Percentiles rank a stretch among this genome's conserved stretches.
phyloP scores from a whole-genome alignment of 2,113 vertebrate species.

The Aspidoscelis tigris region DNA sequence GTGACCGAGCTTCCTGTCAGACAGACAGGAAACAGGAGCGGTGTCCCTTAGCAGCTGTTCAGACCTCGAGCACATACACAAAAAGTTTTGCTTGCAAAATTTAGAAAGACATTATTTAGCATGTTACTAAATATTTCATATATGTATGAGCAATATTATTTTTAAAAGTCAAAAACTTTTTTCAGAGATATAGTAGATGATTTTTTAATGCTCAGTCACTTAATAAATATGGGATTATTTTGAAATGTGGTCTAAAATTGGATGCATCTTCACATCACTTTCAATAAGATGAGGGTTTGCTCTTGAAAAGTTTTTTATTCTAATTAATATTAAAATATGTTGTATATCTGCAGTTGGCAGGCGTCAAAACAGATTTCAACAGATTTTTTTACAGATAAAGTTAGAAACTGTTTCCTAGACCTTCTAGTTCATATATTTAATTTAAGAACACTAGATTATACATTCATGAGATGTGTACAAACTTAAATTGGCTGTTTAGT shows the following conservation, averaged over 20 bases:
- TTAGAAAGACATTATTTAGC: neutral
- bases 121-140: neutral
- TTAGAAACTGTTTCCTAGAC: neutral
- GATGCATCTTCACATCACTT: neutral
- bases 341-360: slow-evolving; percentile 1
- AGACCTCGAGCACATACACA: too few relatives aligned
- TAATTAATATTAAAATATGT: slow-evolving; percentile 19
- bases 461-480: neutral
- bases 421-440: slow-evolving; percentile 16
- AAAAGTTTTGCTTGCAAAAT: neutral
- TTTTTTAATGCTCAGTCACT: neutral
- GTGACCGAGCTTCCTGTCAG: too few relatives aligned
- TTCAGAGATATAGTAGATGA: neutral
- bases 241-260: neutral
- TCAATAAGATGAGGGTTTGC: neutral
- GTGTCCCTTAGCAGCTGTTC: too few relatives aligned
- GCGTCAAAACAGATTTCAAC: neutral
- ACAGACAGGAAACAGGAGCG: too few relatives aligned
- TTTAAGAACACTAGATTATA: slow-evolving; percentile 29
- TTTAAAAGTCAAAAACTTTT: neutral
- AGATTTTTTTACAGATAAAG: slow-evolving; percentile 4
- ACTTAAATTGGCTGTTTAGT: too few relatives aligned
- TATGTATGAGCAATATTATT: neutral
- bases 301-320: slow-evolving; percentile 8
- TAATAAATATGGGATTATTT: neutral